Percentiles rank a stretch among this genome's conserved stretches.
These are phyloP conservation scores for Globodera rostochiensis DNA, from an alignment of 1,140 invertebrate genomes.

Conservation along the genomic window DNA sequence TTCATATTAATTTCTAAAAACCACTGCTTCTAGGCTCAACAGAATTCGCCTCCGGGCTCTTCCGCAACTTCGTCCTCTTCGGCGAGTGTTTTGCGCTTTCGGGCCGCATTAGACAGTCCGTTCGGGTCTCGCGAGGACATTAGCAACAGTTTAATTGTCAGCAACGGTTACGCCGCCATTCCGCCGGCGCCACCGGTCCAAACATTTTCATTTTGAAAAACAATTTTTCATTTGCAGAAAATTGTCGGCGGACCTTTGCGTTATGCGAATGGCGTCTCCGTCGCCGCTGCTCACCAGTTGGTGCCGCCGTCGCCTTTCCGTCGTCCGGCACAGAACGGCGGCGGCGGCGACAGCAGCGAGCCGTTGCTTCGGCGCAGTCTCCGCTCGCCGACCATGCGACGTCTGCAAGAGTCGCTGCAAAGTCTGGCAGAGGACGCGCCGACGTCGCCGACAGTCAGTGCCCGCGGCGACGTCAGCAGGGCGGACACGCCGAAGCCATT, in stretches of 20 bases:
- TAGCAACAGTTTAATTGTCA: background rate
- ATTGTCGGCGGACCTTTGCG: slow-evolving; percentile 3
- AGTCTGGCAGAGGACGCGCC: slow-evolving; percentile 30
- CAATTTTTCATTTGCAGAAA: background rate
- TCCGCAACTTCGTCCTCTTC: slow-evolving; percentile 3
- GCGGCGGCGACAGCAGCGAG: background rate
- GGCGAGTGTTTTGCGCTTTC: slow-evolving; percentile 21
- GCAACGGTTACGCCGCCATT: background rate
- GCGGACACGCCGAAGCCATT: slow-evolving; percentile 40
- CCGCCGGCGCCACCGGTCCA: background rate
- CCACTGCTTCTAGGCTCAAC: background rate
- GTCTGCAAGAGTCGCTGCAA: slow-evolving; percentile 36
- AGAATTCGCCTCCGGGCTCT: slow-evolving; percentile 20
- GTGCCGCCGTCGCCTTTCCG: background rate
- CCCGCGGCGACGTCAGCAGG: slow-evolving; percentile 16
- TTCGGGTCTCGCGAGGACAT: slow-evolving; percentile 14
- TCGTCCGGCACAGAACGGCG: background rate
- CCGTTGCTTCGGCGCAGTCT: slow-evolving; percentile 28
- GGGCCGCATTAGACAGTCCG: slow-evolving; percentile 20
- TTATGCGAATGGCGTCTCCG: background rate
- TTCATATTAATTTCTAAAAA: no score
- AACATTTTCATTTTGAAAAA: background rate
- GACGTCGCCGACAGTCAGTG: background rate
- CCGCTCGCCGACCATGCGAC: slow-evolving; percentile 40
- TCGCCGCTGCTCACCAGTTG: background rate